phyloP scores from a whole-genome alignment of 2,888 invertebrate genomes.

The Entomobrya multifasciata region DNA sequence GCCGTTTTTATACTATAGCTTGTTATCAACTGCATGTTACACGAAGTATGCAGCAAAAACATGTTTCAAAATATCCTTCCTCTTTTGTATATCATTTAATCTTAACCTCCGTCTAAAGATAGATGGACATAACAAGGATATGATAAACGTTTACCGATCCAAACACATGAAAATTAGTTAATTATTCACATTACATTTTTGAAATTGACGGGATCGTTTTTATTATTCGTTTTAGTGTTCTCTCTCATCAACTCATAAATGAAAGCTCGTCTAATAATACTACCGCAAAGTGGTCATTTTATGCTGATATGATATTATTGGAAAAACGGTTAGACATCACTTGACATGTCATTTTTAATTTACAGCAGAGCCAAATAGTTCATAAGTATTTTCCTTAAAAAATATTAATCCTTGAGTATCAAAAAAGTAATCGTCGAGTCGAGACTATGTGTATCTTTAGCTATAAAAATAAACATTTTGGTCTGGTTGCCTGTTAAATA shows the following conservation, averaged over 20 bases:
- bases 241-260: too few relatives aligned
- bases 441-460: not conserved
- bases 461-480: not conserved
- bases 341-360: constrained; percentile 43
- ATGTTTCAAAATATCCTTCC: too few relatives aligned
- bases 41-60: too few relatives aligned
- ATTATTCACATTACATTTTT: constrained; percentile 48
- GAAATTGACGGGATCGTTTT: constrained; percentile 32
- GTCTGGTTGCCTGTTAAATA: not conserved
- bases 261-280: not conserved
- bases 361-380: not conserved
- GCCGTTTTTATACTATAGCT: too few relatives aligned
- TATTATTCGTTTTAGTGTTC: too few relatives aligned
- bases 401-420: too few relatives aligned
- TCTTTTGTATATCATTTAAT: not conserved
- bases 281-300: not conserved
- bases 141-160: constrained; percentile 21
- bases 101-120: not conserved
- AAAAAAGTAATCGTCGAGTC: constrained; percentile 22
- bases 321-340: not conserved
- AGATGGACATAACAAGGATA: not conserved
- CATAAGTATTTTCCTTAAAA: too few relatives aligned
- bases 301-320: not conserved
- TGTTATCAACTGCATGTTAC: too few relatives aligned
- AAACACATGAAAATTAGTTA: constrained; percentile 5